Evolutionary conservation across 2,888 invertebrate genomes (phyloP), one percentile per base, ranked within the genome.

Genomic region (Clanis bilineata): DNA sequence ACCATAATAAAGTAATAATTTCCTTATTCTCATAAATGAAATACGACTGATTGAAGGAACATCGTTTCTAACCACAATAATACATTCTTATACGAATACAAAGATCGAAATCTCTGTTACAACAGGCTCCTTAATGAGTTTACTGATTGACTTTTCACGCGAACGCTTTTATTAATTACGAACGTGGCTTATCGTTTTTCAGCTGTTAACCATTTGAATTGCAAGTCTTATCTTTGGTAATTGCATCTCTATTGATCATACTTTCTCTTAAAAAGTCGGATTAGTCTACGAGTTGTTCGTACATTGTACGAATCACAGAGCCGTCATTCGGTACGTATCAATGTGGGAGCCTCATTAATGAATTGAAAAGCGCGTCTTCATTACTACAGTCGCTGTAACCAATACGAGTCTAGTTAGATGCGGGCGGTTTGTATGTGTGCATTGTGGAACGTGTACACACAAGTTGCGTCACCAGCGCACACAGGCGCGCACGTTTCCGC

Each of bases 281-380:
- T 51, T 51, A 51, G 28, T 45, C 22, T 28, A 51, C 51, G 18
- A 32, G 15, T 32, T 51, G 51, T 44, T 5, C 21, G 23, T 51
- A 45, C 45, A 45, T 51, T 32, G 28, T 51, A 51, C 18, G 18
- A 32, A 45, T 76, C 79, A 83, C 79, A 83, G 83, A 81, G 80
- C 74, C 72, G 66, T 81, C 81, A 81, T 77, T 79, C 28, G 69
- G 71, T 73, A 68, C 69, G 75, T 82, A 85, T 85, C 84, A 84
- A 82, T 77, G 80, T 86, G 78, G 82, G 80, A 82, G 81, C 76
- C 83, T 88, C 85, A 88, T 88, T 86, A 89, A 84, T 82, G 80
- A 78, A 83, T 85, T 85, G 83, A 86, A 88, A 87, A 86, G 85
- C 80, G 85, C 83, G 77, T 89, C 85, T 87, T 87, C 86, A 86